phyloP scores from a whole-genome alignment of 2,888 invertebrate species.

The Cynaeus angustus region DNA sequence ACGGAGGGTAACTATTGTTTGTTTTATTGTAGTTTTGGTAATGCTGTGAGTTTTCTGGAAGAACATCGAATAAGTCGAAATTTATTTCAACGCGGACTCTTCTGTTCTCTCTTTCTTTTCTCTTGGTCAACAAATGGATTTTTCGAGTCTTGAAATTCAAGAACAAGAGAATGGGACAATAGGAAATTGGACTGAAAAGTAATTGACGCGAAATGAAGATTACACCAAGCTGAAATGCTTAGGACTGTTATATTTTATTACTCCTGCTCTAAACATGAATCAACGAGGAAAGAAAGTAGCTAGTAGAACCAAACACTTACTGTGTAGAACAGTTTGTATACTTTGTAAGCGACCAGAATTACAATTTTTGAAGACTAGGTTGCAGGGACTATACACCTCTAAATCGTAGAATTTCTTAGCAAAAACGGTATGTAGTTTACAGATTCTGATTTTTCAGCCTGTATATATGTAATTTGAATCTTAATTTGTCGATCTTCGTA shows the following conservation, averaged over 20 bases:
- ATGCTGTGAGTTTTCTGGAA: slow-evolving; percentile 12
- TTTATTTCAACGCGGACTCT: slow-evolving; percentile 3
- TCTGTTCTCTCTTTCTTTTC: slow-evolving; percentile 2
- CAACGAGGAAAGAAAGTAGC: neutral
- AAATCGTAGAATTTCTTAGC: too few relatives aligned
- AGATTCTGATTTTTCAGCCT: too few relatives aligned
- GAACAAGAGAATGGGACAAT: neutral
- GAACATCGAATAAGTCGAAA: neutral
- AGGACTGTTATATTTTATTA: neutral
- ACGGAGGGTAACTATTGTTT: slow-evolving; percentile 46
- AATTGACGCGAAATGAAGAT: too few relatives aligned
- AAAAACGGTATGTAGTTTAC: too few relatives aligned
- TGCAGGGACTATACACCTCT: too few relatives aligned
- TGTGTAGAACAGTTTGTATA: too few relatives aligned
- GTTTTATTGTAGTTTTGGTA: slow-evolving; percentile 23
- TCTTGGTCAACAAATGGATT: neutral
- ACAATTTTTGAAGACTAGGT: too few relatives aligned
- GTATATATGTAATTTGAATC: too few relatives aligned
- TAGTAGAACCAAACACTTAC: too few relatives aligned
- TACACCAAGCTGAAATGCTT: neutral
- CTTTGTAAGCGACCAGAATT: too few relatives aligned
- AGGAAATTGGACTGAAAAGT: neutral
- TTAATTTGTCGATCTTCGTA: too few relatives aligned
- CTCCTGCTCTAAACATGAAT: neutral
- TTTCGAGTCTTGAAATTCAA: neutral